These are phyloP conservation scores for Callipepla californica DNA, from an alignment of 2,113 vertebrate species.

Conservation along the genomic window DNA sequence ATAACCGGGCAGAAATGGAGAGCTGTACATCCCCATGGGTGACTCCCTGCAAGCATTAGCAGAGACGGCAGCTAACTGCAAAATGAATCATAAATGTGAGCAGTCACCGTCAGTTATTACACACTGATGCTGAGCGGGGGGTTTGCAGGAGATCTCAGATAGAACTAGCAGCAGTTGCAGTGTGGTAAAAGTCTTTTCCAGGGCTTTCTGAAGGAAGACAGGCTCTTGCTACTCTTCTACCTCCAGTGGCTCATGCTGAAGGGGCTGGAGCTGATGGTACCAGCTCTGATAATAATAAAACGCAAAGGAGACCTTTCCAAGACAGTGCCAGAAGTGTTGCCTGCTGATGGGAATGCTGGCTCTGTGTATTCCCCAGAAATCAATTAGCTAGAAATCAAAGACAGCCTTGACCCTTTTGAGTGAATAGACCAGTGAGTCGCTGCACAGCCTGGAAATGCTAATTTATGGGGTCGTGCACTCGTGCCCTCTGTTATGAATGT, in stretches of 20 bases:
- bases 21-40: not conserved
- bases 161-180: not conserved
- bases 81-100: not conserved
- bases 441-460: not conserved
- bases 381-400: not conserved
- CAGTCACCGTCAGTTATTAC: not conserved
- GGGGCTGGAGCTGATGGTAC: not conserved
- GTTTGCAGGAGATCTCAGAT: not conserved
- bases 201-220: not conserved
- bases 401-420: not conserved
- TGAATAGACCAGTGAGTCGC: not conserved
- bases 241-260: not conserved
- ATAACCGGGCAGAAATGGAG: not conserved
- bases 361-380: rapidly evolving
- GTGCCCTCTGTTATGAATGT: not conserved
- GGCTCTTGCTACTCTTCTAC: not conserved
- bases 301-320: not conserved
- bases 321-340: not conserved
- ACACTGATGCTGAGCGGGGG: not conserved
- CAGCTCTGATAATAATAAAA: not conserved
- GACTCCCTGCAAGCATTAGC: not conserved
- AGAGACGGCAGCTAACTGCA: not conserved
- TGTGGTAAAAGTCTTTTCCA: not conserved
- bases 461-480: rapidly evolving
- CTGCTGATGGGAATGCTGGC: not conserved